Conservation (phyloP, 1,140 invertebrate genomes). For the Drosophila insularis region DNA sequence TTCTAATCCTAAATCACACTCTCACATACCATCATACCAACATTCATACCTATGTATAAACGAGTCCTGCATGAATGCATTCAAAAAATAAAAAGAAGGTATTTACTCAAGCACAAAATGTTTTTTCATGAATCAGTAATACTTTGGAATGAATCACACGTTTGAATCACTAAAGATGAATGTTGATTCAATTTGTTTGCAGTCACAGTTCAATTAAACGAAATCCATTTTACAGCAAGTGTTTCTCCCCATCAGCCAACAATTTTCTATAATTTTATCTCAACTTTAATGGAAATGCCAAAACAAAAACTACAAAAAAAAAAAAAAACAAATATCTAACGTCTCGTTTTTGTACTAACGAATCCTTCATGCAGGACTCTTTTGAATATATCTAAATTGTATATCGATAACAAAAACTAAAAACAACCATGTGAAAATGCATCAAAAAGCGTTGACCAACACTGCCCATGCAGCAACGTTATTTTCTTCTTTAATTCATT, state of each 20-base stretch:
- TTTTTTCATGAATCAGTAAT: neutral
- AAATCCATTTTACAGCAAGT: neutral
- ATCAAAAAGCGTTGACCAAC: slow-evolving; percentile 39
- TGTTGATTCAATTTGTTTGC: neutral
- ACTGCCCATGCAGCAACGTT: slow-evolving; percentile 23
- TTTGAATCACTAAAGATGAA: neutral
- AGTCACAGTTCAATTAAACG: no score
- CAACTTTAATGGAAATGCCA: neutral
- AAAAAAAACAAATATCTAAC: no score
- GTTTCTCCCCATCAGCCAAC: neutral
- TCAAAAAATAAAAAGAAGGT: neutral
- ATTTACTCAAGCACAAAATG: neutral
- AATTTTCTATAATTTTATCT: neutral
- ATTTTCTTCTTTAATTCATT: slow-evolving; percentile 17
- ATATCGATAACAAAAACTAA: neutral
- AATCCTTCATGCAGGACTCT: neutral
- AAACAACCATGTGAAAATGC: slow-evolving; percentile 4
- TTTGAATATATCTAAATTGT: slow-evolving; percentile 1
- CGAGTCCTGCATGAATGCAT: neutral
- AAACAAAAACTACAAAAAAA: no score
- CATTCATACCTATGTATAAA: neutral
- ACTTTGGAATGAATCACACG: neutral
- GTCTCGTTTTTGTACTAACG: neutral
- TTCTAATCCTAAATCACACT: slow-evolving; percentile 44
- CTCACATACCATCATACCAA: neutral